A percentile compares a stretch with the other conserved stretches of the same genome.
These are phyloP conservation scores for Actinia tenebrosa DNA, from an alignment of 64 coral and sea anemone genomes.

Conservation along the genomic window DNA sequence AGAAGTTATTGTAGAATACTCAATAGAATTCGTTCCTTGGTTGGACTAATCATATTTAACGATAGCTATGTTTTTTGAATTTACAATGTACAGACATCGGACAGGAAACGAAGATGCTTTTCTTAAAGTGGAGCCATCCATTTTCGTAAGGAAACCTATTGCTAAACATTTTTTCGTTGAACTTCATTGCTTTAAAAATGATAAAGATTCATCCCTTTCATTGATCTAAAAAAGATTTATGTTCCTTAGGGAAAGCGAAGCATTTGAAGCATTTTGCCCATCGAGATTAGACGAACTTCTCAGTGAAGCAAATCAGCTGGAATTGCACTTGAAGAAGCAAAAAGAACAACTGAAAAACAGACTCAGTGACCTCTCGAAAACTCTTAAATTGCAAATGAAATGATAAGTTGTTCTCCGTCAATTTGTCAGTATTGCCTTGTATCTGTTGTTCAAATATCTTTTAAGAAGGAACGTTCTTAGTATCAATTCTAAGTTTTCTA, in stretches of 20 bases:
- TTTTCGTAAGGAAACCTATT: conserved; percentile 29
- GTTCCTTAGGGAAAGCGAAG: conserved; percentile 77
- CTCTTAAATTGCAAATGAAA: conserved; percentile 57
- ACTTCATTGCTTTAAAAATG: neutral
- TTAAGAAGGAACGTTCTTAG: neutral
- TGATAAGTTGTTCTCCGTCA: neutral
- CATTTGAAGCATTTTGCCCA: conserved; percentile 90
- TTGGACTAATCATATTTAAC: no score
- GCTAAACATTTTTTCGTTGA: neutral
- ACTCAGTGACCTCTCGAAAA: conserved; percentile 67
- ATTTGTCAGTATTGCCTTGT: neutral
- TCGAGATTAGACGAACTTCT: conserved; percentile 78
- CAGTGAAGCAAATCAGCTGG: conserved; percentile 65
- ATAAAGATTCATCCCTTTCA: neutral
- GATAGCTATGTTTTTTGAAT: conserved; percentile 1
- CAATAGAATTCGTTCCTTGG: no score
- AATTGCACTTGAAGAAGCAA: conserved; percentile 82
- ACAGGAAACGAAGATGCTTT: conserved; percentile 47
- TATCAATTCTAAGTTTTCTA: neutral
- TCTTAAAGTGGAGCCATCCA: conserved; percentile 44
- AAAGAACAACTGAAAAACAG: conserved; percentile 82
- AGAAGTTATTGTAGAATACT: neutral
- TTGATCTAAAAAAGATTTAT: neutral
- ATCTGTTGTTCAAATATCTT: neutral
- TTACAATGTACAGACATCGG: conserved; percentile 26